Evolutionary conservation across 2,113 vertebrate species (phyloP).

Genomic region (Bubalus kerabau): DNA sequence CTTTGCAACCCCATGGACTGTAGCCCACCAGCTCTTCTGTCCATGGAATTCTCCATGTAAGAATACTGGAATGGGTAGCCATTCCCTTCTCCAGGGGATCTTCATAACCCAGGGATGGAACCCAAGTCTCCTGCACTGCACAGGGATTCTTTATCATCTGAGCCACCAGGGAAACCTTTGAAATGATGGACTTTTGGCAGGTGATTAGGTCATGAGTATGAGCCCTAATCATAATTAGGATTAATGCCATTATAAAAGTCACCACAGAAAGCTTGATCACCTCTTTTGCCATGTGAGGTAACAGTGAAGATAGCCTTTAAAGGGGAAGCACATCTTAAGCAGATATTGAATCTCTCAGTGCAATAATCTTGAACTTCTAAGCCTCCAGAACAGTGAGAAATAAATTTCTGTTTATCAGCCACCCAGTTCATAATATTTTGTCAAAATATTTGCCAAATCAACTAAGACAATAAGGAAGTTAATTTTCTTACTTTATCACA

Average conservation of each 20-base stretch:
- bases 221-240: background rate
- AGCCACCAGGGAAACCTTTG: background rate
- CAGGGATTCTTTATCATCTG: background rate
- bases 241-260: background rate
- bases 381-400: background rate
- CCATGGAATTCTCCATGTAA: background rate
- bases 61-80: background rate
- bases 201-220: background rate
- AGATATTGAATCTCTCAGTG: background rate
- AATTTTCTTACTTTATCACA: background rate
- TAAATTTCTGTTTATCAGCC: background rate
- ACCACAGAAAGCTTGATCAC: background rate
- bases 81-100: background rate
- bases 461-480: background rate
- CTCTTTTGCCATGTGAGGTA: background rate
- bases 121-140: background rate
- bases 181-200: background rate
- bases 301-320: background rate
- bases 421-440: background rate
- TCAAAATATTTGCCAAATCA: background rate
- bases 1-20: background rate
- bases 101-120: background rate
- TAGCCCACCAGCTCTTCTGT: background rate
- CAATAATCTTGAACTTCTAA: background rate
- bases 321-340: background rate